These are phyloP conservation scores for Caenorhabditis sp. DNA, from an alignment of 2,888 invertebrate genomes.

Conservation along the genomic window DNA sequence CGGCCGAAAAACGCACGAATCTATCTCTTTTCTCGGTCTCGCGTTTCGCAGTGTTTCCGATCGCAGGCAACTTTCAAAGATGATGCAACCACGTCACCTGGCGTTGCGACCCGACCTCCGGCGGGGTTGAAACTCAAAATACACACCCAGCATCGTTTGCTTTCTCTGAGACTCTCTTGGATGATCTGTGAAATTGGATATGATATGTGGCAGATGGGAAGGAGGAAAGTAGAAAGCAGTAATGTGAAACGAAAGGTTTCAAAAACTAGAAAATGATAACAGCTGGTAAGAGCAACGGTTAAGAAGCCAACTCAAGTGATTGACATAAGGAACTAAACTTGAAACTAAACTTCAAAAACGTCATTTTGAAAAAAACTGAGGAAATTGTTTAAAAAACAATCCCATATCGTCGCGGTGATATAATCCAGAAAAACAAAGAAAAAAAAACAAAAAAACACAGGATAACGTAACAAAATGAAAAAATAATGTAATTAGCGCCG, in stretches of 20 bases:
- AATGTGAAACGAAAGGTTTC: constrained; percentile 34
- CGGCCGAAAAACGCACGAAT: constrained; percentile 6
- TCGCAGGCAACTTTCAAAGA: constrained; percentile 46
- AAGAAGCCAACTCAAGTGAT: too few species aligned
- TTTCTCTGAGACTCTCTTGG: constrained; percentile 23
- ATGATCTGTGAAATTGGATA: constrained; percentile 49
- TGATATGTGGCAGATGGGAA: constrained; percentile 19
- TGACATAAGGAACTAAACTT: neutral
- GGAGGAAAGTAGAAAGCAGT: neutral
- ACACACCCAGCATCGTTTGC: constrained; percentile 7
- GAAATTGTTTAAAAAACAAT: too few species aligned
- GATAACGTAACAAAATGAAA: neutral
- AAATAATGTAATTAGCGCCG: constrained; percentile 26
- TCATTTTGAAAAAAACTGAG: too few species aligned
- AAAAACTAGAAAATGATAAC: constrained; percentile 29
- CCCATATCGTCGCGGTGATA: neutral
- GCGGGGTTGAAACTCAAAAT: constrained; percentile 12
- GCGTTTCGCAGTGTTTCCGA: constrained; percentile 19
- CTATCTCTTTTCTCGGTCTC: constrained; percentile 26
- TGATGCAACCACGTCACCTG: constrained; percentile 56
- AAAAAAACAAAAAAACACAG: neutral
- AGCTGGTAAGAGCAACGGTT: constrained; percentile 8
- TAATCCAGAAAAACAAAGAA: neutral
- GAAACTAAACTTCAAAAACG: too few species aligned
- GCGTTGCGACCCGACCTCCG: constrained; percentile 2